A percentile compares a stretch with the other conserved stretches of the same genome.
phyloP scores from a whole-genome alignment of 2,888 invertebrate species.

The Mesochorus sp. region DNA sequence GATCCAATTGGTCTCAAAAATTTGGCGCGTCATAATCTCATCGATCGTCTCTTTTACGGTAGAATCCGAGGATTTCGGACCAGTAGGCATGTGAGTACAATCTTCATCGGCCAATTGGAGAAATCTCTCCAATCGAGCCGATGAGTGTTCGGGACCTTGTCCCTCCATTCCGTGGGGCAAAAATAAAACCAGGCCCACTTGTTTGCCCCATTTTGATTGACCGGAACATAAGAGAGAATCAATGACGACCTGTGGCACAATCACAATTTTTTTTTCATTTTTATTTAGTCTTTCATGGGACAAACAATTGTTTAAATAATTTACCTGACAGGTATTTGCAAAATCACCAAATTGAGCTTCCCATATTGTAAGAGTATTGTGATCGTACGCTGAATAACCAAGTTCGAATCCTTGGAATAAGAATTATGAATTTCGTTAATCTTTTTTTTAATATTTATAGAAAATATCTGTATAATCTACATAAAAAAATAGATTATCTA shows the following conservation, averaged over 20 bases:
- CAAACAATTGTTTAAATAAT: background rate
- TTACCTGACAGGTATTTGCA: slow-evolving; percentile 87
- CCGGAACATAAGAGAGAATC: slow-evolving; percentile 87
- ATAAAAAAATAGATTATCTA: too few species aligned
- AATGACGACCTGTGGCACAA: slow-evolving; percentile 85
- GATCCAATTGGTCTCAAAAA: slow-evolving; percentile 89
- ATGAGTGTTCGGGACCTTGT: slow-evolving; percentile 88
- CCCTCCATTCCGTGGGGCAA: slow-evolving; percentile 94
- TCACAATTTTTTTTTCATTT: background rate
- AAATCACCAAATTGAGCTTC: slow-evolving; percentile 96
- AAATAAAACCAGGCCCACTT: slow-evolving; percentile 90
- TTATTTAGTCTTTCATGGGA: too few species aligned
- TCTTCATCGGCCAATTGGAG: slow-evolving; percentile 88
- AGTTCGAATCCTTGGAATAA: slow-evolving; percentile 88
- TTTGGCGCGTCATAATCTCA: slow-evolving; percentile 85
- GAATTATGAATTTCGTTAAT: background rate
- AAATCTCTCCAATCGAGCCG: slow-evolving; percentile 87
- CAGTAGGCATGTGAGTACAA: slow-evolving; percentile 84
- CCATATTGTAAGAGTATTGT: slow-evolving; percentile 89
- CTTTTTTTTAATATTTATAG: too few species aligned
- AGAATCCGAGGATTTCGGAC: slow-evolving; percentile 84
- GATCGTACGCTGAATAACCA: slow-evolving; percentile 91
- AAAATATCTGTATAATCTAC: too few species aligned
- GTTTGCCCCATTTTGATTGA: slow-evolving; percentile 92
- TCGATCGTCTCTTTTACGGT: slow-evolving; percentile 75